Base-by-base conservation (phyloP, 2,113 vertebrate species). In the Plestiodon gilberti region DNA sequence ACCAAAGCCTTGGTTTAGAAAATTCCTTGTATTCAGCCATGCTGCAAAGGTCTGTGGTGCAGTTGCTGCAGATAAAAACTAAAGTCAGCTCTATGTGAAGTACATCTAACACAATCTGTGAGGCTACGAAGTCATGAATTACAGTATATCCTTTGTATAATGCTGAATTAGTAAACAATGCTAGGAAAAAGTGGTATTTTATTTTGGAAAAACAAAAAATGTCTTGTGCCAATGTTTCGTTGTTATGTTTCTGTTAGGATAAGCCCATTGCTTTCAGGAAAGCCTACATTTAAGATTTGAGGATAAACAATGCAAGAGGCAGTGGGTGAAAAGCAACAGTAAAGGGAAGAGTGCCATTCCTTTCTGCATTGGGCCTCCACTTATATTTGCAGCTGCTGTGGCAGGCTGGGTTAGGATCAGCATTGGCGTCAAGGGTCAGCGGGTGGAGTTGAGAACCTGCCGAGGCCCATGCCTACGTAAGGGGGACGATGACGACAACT, bases 261-360 rank as follows among this genome's bases (percentile, higher is more conserved):
- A 75, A 86, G 87, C 90, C 78, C 38, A 57, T 7, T 83, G 78
- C 83, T 92, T 92, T 83, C 67, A 38, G 15, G 85, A 64, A 1
- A 81, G 10, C 22, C 69, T 93, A 87, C 86, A 87, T 89, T 93
- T 93, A 92, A 90, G 89, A 76, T 86, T 93, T 90, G 57, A 81
- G 74, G 61, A 89, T 84, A 91, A 93, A 87, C 89, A 89, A 75
- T 52, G 5, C n/a, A 57, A 78, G 76, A 87, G 38, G 28, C 82
- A 81, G 74, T 95, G 92, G 91, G 93, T 91, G 78, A 89, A 94
- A 90, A 91, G 89, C 91, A 93, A 93, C 83, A 76, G 82, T 91
- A 83, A 90, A 90, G 62, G 84, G 83, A 92, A 82, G 55, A 48
- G 62, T 83, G 86, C 33, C 62, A 0, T 90, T 92, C 9, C 6